Conservation (phyloP, 2,888 invertebrate species). For the Masnerella sp. region DNA sequence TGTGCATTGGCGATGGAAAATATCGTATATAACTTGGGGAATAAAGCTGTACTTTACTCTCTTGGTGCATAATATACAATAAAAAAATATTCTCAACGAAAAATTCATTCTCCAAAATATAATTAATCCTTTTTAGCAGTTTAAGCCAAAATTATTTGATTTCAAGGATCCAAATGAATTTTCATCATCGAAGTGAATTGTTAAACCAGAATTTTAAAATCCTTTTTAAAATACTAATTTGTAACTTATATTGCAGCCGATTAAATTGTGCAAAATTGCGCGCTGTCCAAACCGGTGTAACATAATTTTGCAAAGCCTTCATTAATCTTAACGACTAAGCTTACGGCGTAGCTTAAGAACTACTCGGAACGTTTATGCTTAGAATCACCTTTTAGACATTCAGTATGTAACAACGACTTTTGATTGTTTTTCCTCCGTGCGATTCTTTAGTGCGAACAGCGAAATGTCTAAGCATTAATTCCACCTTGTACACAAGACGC, state of each 20-base stretch:
- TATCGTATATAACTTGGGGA: no score
- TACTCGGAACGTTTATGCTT: constrained; percentile 47
- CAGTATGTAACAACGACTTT: constrained; percentile 41
- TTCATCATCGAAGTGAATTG: no score
- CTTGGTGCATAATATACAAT: no score
- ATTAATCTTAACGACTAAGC: constrained; percentile 17
- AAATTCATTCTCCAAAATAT: no score
- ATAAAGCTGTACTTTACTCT: no score
- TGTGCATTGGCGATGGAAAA: no score
- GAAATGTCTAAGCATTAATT: constrained; percentile 44
- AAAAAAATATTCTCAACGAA: no score
- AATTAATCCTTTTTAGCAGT: no score
- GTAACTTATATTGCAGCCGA: constrained; percentile 18
- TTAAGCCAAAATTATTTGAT: no score
- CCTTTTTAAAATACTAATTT: no score
- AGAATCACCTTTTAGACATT: constrained; percentile 42
- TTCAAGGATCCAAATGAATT: no score
- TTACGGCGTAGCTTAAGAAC: constrained; percentile 17
- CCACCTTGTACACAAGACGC: constrained; percentile 31
- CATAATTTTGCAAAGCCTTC: constrained; percentile 29
- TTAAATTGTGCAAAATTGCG: constrained; percentile 33
- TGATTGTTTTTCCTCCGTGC: constrained; percentile 27
- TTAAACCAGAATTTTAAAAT: no score
- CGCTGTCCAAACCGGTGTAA: constrained; percentile 18
- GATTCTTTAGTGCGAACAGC: constrained; percentile 19